Evolutionary conservation across 2,113 vertebrate genomes (phyloP), one percentile per base, ranked within the genome.

Genomic region (Poeciliopsis prolifica): DNA sequence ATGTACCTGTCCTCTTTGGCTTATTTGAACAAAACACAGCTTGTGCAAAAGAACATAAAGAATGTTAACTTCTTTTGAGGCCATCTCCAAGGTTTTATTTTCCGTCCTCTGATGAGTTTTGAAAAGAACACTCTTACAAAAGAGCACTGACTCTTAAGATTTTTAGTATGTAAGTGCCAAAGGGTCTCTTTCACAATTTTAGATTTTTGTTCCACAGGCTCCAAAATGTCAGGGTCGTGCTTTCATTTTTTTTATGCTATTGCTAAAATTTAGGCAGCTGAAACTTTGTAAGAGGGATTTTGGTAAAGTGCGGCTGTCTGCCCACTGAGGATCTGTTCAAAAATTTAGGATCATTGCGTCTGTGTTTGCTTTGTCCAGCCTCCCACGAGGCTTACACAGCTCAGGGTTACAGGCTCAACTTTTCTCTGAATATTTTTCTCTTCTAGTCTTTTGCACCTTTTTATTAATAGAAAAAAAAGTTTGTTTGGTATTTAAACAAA

Each of bases 21-120:
- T 42, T 42, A 19, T 48, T 48, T 48, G 15, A 19, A 19, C 14
- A 48, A 48, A 44, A 17, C 3, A 5, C 4, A 9, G 51, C 51
- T 58, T n/a, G 24, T n/a, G 7, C 24, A 24, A 1, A n/a, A n/a
- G 51, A 58, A 58, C 51, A 58, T 10, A 8, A 58, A 11, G 51
- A n/a, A 58, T 9, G 51, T 44, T 15, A 44, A 67, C 37, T 17
- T 44, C n/a, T 58, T 48, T 48, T 48, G 14, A 68, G 42, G 77
- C 65, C 8, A 69, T 70, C 60, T 78, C 33, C 40, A 74, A 79
- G 78, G 82, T 80, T 72, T 72, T 28, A 37, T 44, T 24, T 65
- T 15, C 15, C 30, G 1, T n/a, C 42, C 72, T 72, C 4, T 30
- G 19, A 5, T 54, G 12, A 15, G 48, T 60, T 62, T 62, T 29